Conservation (phyloP, 1,140 invertebrate species). For the Neodiprion virginianus region DNA sequence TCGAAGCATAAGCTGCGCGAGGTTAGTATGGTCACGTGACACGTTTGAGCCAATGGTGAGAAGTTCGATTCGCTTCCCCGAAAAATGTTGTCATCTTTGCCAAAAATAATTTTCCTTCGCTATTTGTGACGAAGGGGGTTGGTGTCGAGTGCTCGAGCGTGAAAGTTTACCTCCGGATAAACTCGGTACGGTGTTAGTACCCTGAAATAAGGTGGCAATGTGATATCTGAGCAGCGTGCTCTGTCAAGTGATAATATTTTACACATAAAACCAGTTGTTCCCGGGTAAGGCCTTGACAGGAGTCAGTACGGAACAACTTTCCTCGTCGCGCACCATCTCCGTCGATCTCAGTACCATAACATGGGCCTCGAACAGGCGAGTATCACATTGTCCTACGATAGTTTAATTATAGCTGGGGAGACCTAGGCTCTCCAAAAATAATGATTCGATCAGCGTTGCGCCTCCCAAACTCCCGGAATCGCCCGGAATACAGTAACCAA, state of each 20-base stretch:
- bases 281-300: neutral
- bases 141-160: neutral
- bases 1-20: neutral
- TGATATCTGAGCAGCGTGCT: neutral
- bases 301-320: neutral
- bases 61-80: slow-evolving; percentile 24
- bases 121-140: neutral
- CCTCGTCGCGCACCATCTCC: too few species aligned
- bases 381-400: slow-evolving; percentile 49
- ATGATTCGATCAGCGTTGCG: slow-evolving; percentile 50
- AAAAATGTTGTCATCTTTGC: slow-evolving; percentile 30
- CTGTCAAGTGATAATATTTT: neutral
- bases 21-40: slow-evolving; percentile 14
- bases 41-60: slow-evolving; percentile 15
- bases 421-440: slow-evolving; percentile 55
- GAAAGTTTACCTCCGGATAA: neutral
- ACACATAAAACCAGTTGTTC: neutral
- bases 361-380: slow-evolving; percentile 34
- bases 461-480: slow-evolving; percentile 24
- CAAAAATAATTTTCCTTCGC: slow-evolving; percentile 25
- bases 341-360: slow-evolving; percentile 7
- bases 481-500: neutral
- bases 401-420: slow-evolving; percentile 54
- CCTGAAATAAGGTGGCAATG: neutral
- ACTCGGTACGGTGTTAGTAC: neutral